Evolutionary conservation across 2,888 invertebrate genomes (phyloP).

Genomic region (Meiosimyza platycephala): DNA sequence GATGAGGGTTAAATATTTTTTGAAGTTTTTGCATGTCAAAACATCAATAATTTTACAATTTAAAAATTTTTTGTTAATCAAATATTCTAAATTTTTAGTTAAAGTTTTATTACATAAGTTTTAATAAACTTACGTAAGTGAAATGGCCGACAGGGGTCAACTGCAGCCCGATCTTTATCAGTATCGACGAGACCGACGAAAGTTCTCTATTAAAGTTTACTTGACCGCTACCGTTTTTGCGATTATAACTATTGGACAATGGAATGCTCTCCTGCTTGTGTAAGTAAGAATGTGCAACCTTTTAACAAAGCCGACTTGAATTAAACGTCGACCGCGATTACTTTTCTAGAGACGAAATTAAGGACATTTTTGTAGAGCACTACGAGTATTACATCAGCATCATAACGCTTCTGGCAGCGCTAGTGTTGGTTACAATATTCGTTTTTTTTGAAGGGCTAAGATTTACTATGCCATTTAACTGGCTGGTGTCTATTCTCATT

Average conservation of each 20-base stretch:
- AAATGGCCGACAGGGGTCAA: not conserved
- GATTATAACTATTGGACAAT: conserved; percentile 49
- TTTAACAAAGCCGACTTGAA: not conserved
- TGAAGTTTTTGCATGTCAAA: too few relatives aligned
- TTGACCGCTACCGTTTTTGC: conserved; percentile 45
- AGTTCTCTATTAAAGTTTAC: conserved; percentile 50
- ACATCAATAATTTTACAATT: too few relatives aligned
- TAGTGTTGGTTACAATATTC: conserved; percentile 47
- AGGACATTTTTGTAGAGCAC: not conserved
- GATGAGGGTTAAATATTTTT: too few relatives aligned
- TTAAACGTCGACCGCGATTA: not conserved
- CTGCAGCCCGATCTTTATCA: conserved; percentile 17
- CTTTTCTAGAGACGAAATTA: too few relatives aligned
- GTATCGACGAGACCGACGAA: conserved; percentile 50
- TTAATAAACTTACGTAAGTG: too few relatives aligned
- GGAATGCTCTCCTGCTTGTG: conserved; percentile 45
- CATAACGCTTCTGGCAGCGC: conserved; percentile 46
- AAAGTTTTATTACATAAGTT: too few relatives aligned
- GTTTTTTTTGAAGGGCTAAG: conserved; percentile 53
- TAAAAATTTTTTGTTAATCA: too few relatives aligned
- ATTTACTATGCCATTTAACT: conserved; percentile 46
- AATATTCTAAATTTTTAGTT: too few relatives aligned
- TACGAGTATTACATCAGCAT: conserved; percentile 44
- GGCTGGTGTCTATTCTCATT: conserved; percentile 48
- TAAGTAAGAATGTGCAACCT: conserved; percentile 40